Evolutionary conservation across 1,140 invertebrate species (phyloP).

Genomic region (Chironomus tepperi): DNA sequence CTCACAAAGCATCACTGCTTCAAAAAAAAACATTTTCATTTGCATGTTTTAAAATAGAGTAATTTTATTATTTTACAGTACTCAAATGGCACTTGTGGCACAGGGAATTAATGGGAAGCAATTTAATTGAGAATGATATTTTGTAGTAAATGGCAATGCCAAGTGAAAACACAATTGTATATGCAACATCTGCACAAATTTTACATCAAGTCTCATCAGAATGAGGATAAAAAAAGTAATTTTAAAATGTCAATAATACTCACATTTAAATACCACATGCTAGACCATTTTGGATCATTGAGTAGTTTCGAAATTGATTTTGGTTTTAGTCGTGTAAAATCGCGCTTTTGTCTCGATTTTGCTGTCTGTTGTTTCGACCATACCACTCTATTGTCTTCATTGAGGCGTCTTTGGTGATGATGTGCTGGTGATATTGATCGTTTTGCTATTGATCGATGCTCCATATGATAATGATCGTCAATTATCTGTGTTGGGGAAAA

Average conservation of each 20-base stretch:
- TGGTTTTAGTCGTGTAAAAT: constrained; percentile 45
- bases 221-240: too few relatives aligned
- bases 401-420: constrained; percentile 55
- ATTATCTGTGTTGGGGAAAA: background rate
- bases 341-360: constrained; percentile 60
- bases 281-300: constrained; percentile 75
- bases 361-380: constrained; percentile 63
- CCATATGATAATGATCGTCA: constrained; percentile 71
- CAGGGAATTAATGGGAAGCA: background rate
- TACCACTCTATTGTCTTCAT: constrained; percentile 57
- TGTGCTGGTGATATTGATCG: constrained; percentile 58
- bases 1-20: background rate
- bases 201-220: too few relatives aligned
- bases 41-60: background rate
- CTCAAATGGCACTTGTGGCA: background rate
- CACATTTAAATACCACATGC: constrained; percentile 83
- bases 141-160: background rate
- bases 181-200: too few relatives aligned
- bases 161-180: constrained; percentile 25
- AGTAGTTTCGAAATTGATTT: constrained; percentile 42
- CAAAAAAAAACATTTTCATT: background rate
- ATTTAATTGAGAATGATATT: background rate
- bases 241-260: constrained; percentile 38
- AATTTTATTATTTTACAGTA: background rate
- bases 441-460: constrained; percentile 61